Conservation (phyloP, 2,113 vertebrate species). For the Calyptomena viridis region DNA sequence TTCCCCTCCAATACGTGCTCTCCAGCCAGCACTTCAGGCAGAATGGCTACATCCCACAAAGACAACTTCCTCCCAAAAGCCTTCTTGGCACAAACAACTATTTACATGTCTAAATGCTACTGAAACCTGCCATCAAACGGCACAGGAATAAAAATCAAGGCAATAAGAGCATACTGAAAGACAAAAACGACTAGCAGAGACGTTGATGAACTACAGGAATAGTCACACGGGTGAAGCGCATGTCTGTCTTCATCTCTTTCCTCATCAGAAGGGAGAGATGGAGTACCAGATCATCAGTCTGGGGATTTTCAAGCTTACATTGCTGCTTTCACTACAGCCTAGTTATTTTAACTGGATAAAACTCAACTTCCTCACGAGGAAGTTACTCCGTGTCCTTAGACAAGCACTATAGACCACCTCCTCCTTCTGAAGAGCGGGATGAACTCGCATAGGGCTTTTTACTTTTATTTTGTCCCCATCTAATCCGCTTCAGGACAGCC, state of each 20-base stretch:
- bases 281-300: accelerated
- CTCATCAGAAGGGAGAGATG: accelerated
- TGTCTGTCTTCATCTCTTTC: too few species aligned
- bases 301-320: accelerated
- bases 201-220: neutral
- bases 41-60: neutral
- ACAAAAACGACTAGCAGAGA: neutral
- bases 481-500: neutral
- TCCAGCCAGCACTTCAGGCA: constrained; percentile 10
- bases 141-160: neutral
- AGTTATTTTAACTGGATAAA: neutral
- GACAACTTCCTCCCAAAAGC: neutral
- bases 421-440: accelerated
- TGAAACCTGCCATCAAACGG: neutral
- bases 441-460: accelerated
- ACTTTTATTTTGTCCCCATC: accelerated
- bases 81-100: neutral
- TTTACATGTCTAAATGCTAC: neutral
- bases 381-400: neutral
- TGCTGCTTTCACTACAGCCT: neutral
- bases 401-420: neutral
- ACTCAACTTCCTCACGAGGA: neutral
- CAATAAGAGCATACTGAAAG: neutral
- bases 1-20: accelerated
- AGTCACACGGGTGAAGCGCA: accelerated